Conservation (phyloP, 2,888 invertebrate species). For the Aporophyla nigra region DNA sequence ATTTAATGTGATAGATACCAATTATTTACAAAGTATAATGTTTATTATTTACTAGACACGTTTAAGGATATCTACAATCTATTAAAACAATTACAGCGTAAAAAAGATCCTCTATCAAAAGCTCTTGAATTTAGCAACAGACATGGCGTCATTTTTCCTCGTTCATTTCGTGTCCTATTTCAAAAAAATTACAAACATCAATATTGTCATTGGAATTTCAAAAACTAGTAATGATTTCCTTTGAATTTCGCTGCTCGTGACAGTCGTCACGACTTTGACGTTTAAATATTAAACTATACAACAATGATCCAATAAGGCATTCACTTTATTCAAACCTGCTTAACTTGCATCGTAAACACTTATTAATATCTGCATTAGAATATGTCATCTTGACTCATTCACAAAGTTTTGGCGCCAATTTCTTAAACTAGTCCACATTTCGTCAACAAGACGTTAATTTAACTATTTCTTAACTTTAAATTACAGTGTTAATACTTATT, state of each 20-base stretch:
- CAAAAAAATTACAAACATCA: constrained; percentile 35
- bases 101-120: neutral
- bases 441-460: constrained; percentile 39
- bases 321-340: constrained; percentile 52
- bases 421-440: constrained; percentile 24
- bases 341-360: constrained; percentile 43
- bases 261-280: constrained; percentile 75
- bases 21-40: constrained; percentile 17
- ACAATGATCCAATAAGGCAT: constrained; percentile 64
- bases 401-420: constrained; percentile 59
- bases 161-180: constrained; percentile 15
- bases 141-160: constrained; percentile 8
- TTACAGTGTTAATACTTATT: constrained; percentile 43
- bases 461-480: constrained; percentile 40
- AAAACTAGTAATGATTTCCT: constrained; percentile 63
- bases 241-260: constrained; percentile 69
- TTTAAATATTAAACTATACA: constrained; percentile 67
- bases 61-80: neutral
- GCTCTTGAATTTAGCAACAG: constrained; percentile 13
- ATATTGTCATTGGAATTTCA: constrained; percentile 47
- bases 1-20: constrained; percentile 42
- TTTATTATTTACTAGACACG: neutral
- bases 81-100: neutral
- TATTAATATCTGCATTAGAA: constrained; percentile 30
- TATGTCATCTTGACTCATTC: constrained; percentile 25